A percentile compares a stretch with the other conserved stretches of the same genome.
These are phyloP conservation scores for Mesorhabditis spiculigera DNA, from an alignment of 2,888 invertebrate genomes.

Conservation along the genomic window DNA sequence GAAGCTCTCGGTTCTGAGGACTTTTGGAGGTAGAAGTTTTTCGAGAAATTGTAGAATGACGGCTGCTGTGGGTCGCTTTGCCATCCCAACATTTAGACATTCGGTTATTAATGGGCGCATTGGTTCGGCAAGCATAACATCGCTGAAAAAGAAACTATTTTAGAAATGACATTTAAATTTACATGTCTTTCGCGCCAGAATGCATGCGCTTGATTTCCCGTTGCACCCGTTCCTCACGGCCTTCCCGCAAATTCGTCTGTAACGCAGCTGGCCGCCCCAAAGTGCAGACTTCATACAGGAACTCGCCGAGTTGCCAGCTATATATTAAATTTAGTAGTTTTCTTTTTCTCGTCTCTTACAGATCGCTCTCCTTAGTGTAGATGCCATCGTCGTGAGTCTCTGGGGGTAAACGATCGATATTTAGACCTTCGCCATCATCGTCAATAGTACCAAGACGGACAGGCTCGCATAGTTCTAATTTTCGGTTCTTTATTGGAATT, in stretches of 20 bases:
- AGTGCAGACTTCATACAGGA: slow-evolving; percentile 27
- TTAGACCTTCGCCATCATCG: slow-evolving; percentile 1
- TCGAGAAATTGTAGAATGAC: background rate
- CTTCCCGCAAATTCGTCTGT: slow-evolving; percentile 15
- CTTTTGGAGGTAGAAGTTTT: slow-evolving; percentile 6
- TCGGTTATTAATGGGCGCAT: background rate
- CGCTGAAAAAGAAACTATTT: background rate
- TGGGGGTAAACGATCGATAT: background rate
- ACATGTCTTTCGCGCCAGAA: background rate
- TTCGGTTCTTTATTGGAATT: background rate
- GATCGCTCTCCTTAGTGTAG: background rate
- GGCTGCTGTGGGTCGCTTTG: background rate
- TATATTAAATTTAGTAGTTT: background rate
- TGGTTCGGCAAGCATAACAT: background rate
- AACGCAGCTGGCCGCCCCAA: slow-evolving; percentile 20
- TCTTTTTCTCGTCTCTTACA: background rate
- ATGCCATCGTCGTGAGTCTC: slow-evolving; percentile 1
- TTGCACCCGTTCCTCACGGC: background rate
- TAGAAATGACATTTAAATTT: background rate
- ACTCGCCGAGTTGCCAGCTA: slow-evolving; percentile 31
- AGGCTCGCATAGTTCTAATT: background rate
- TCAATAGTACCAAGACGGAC: background rate
- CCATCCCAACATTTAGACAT: background rate
- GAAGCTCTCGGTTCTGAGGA: slow-evolving; percentile 2
- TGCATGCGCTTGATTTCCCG: background rate